These are phyloP conservation scores for Eudyptes chrysolophus DNA, from an alignment of 2,113 vertebrate species.

Conservation along the genomic window DNA sequence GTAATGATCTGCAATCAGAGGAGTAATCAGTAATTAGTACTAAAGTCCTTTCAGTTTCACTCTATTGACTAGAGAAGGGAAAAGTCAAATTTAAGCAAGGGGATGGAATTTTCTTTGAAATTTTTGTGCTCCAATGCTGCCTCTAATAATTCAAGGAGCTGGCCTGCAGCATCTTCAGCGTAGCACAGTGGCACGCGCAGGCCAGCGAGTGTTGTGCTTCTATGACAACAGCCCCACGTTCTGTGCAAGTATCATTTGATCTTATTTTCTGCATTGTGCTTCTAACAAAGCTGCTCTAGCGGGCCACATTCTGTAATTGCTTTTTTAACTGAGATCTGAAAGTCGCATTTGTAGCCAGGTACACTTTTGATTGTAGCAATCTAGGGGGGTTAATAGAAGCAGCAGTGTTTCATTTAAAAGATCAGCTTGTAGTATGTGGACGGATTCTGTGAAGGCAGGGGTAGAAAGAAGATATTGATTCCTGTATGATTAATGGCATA, in stretches of 20 bases:
- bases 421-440: neutral
- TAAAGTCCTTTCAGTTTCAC: neutral
- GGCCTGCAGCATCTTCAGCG: neutral
- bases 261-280: constrained; percentile 38
- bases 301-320: constrained; percentile 36
- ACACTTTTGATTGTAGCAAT: constrained; percentile 26
- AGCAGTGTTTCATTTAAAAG: constrained; percentile 3
- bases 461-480: neutral
- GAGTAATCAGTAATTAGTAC: neutral
- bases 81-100: neutral
- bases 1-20: neutral
- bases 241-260: constrained; percentile 16
- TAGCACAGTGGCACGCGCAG: neutral
- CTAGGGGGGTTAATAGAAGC: constrained; percentile 14
- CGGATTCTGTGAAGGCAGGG: neutral
- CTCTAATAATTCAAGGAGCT: neutral
- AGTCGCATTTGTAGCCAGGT: constrained; percentile 3
- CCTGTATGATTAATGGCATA: neutral
- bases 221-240: constrained; percentile 39
- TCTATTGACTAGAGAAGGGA: neutral
- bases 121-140: neutral
- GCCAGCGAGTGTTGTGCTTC: neutral
- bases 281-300: constrained; percentile 16
- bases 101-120: neutral
- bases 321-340: constrained; percentile 32